Evolutionary conservation across 1,140 invertebrate species (phyloP).

Genomic region (Harlomillsia oculata): DNA sequence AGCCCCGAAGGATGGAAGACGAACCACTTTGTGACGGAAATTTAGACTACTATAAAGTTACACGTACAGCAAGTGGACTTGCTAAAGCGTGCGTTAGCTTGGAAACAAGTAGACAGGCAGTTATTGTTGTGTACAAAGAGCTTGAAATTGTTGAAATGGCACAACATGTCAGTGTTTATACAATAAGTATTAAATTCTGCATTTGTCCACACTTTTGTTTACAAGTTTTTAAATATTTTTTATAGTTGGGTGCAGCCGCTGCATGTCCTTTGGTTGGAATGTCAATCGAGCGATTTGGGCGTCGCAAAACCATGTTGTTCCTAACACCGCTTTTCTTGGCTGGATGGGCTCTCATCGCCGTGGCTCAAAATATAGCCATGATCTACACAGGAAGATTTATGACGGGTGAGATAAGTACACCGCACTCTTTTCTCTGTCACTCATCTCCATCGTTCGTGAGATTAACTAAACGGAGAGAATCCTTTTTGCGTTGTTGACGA

Average conservation of each 20-base stretch:
- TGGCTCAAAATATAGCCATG: constrained; percentile 43
- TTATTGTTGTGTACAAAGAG: too few species aligned
- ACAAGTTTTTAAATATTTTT: neutral
- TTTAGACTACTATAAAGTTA: too few species aligned
- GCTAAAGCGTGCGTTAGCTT: too few species aligned
- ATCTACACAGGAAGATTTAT: constrained; percentile 57
- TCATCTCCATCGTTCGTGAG: too few species aligned
- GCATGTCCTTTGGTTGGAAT: constrained; percentile 43
- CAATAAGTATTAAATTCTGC: neutral
- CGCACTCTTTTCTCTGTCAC: too few species aligned
- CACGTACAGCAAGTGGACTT: too few species aligned
- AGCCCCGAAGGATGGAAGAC: too few species aligned
- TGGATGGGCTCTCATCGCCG: constrained; percentile 57
- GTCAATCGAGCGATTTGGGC: constrained; percentile 56
- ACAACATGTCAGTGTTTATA: neutral
- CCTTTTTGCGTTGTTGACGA: too few species aligned
- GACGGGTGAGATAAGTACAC: constrained; percentile 47
- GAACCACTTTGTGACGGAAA: too few species aligned
- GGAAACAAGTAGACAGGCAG: too few species aligned
- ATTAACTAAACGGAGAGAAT: too few species aligned
- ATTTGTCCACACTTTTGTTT: too few species aligned
- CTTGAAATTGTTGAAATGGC: neutral
- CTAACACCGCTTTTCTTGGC: constrained; percentile 51
- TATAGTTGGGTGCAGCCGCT: constrained; percentile 25
- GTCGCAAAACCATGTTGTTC: constrained; percentile 51